These are phyloP conservation scores for Enteromius trimaculatus DNA, from an alignment of 2,797 vertebrate species.

Conservation along the genomic window DNA sequence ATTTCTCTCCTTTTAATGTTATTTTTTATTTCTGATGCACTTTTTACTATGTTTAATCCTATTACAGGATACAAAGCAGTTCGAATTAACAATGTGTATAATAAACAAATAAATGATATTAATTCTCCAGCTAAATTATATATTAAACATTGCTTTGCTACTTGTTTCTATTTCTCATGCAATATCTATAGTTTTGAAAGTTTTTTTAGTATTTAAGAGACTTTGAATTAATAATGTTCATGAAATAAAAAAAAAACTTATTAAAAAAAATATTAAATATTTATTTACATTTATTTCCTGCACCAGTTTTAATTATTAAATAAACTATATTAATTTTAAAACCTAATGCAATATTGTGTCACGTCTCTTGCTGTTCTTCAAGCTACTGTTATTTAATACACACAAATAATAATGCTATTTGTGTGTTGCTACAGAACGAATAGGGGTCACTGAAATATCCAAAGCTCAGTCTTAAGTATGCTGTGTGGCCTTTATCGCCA, in stretches of 20 bases:
- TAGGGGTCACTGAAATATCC: not conserved
- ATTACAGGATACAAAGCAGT: not conserved
- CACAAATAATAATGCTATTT: not conserved
- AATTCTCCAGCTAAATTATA: not conserved
- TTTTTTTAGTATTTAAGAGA: not conserved
- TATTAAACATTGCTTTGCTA: not conserved
- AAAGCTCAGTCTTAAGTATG: conserved; percentile 17
- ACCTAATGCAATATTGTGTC: not conserved
- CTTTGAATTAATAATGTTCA: not conserved
- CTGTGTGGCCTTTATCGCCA: conserved; percentile 37
- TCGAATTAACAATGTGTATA: not conserved
- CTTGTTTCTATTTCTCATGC: not conserved
- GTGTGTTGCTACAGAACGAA: not conserved
- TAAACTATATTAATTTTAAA: not conserved
- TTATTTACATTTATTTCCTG: not conserved
- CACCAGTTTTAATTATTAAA: not conserved
- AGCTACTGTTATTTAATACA: not conserved
- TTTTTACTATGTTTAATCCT: not conserved
- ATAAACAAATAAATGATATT: not conserved
- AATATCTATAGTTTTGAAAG: not conserved
- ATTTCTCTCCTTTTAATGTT: not conserved
- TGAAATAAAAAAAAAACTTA: not conserved
- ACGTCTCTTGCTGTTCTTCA: not conserved
- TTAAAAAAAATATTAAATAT: not conserved
- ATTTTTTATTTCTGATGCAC: not conserved